Evolutionary conservation across 1,140 invertebrate species (phyloP).

Genomic region (Monomorium pharaonis): DNA sequence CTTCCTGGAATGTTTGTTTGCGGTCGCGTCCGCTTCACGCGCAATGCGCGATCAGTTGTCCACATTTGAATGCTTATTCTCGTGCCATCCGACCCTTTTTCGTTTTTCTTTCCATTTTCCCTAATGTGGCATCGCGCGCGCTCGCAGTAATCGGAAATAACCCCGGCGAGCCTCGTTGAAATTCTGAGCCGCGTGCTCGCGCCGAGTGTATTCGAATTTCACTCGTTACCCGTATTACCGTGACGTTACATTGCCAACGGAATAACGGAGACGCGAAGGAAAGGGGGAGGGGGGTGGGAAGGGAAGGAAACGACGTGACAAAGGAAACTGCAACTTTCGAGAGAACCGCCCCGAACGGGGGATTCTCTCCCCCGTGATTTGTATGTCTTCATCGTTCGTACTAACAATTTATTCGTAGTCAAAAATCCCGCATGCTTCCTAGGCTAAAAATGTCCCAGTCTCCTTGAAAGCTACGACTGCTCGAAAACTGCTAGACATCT

Average conservation of each 20-base stretch:
- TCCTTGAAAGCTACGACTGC: constrained; percentile 48
- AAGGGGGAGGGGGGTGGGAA: too few species aligned
- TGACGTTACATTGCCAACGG: background rate
- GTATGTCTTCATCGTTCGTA: constrained; percentile 44
- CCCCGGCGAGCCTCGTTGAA: constrained; percentile 16
- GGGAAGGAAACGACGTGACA: background rate
- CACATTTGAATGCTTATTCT: constrained; percentile 24
- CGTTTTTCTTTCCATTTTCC: background rate
- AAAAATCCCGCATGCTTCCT: constrained; percentile 4
- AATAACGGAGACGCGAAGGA: background rate
- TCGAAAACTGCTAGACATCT: constrained; percentile 35
- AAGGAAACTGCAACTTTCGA: too few species aligned
- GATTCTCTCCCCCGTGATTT: background rate
- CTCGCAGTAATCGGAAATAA: constrained; percentile 27
- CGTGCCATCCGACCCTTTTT: background rate
- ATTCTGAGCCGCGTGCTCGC: constrained; percentile 16
- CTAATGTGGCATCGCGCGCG: constrained; percentile 10
- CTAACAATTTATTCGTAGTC: constrained; percentile 27
- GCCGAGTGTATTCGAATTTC: constrained; percentile 25
- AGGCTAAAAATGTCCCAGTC: constrained; percentile 41
- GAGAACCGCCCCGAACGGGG: background rate
- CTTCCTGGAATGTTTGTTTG: constrained; percentile 22
- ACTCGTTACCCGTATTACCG: constrained; percentile 12
- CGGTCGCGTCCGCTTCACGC: background rate
- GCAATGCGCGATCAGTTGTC: constrained; percentile 30